Evolutionary conservation across 2,797 vertebrate species (phyloP).

Genomic region (Urocyon cinereoargenteus): DNA sequence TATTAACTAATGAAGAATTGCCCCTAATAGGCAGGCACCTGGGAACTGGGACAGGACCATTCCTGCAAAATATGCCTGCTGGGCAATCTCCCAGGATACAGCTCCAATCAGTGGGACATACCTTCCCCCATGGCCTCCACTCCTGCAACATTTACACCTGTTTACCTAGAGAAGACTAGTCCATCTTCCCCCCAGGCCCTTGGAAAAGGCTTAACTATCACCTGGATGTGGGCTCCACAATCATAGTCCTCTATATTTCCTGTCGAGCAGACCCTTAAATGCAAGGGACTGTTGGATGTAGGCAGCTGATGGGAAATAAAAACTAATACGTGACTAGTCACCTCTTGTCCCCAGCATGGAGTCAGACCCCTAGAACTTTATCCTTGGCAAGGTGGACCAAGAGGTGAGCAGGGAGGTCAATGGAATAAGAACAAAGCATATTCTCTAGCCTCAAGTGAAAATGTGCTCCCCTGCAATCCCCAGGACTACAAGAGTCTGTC

Average conservation of each 20-base stretch:
- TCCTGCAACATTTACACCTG: neutral
- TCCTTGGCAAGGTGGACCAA: neutral
- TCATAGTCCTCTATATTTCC: neutral
- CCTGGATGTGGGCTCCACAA: neutral
- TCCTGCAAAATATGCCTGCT: neutral
- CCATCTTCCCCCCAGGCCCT: neutral
- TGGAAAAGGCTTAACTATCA: neutral
- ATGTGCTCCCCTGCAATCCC: neutral
- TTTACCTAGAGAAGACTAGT: neutral
- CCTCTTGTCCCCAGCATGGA: neutral
- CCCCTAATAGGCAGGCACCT: neutral
- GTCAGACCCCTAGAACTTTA: neutral
- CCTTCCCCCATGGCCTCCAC: neutral
- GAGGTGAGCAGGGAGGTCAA: neutral
- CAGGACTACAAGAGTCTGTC: neutral
- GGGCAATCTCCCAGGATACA: neutral
- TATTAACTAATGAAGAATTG: conserved; percentile 60
- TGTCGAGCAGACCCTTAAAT: neutral
- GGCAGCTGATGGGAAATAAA: neutral
- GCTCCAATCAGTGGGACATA: neutral
- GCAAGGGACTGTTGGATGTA: neutral
- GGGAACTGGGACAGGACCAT: neutral
- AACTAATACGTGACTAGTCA: neutral
- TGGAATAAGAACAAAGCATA: neutral
- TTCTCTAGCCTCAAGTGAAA: neutral